These are phyloP conservation scores for Oxyscelio sp. DNA, from an alignment of 2,888 invertebrate genomes.

Conservation along the genomic window DNA sequence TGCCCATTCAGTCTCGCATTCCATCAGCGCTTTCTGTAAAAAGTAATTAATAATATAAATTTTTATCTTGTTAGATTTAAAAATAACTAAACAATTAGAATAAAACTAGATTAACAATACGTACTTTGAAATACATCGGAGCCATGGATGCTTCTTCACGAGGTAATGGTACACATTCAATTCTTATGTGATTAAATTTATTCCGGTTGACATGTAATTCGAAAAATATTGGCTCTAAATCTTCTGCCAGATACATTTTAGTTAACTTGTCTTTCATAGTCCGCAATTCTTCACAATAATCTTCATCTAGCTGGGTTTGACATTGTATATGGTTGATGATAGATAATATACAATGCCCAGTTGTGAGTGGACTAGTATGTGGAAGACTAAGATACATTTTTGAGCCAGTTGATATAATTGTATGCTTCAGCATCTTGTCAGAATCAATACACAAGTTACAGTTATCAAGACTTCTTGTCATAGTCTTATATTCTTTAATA, in stretches of 20 bases:
- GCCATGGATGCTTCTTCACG: slow-evolving; percentile 95
- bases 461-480: slow-evolving; percentile 92
- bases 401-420: slow-evolving; percentile 94
- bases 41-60: too few relatives aligned
- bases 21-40: slow-evolving; percentile 95
- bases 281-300: slow-evolving; percentile 96
- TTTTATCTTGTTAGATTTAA: too few relatives aligned
- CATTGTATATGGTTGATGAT: slow-evolving; percentile 95
- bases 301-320: slow-evolving; percentile 96
- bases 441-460: slow-evolving; percentile 96
- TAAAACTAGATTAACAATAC: slow-evolving; percentile 1
- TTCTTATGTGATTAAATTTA: slow-evolving; percentile 94
- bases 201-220: slow-evolving; percentile 94
- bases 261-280: slow-evolving; percentile 93
- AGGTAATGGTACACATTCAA: slow-evolving; percentile 97
- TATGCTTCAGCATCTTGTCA: slow-evolving; percentile 93
- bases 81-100: slow-evolving; percentile 12
- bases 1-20: slow-evolving; percentile 98
- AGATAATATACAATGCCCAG: slow-evolving; percentile 95
- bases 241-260: slow-evolving; percentile 92
- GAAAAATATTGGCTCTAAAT: slow-evolving; percentile 96
- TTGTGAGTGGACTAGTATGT: slow-evolving; percentile 93
- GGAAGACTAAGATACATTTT: slow-evolving; percentile 96
- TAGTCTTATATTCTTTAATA: slow-evolving; percentile 92
- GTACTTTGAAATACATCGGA: slow-evolving; percentile 97